These are phyloP conservation scores for Cyanoramphus novaezelandiae DNA, from an alignment of 2,113 vertebrate species.

Conservation along the genomic window DNA sequence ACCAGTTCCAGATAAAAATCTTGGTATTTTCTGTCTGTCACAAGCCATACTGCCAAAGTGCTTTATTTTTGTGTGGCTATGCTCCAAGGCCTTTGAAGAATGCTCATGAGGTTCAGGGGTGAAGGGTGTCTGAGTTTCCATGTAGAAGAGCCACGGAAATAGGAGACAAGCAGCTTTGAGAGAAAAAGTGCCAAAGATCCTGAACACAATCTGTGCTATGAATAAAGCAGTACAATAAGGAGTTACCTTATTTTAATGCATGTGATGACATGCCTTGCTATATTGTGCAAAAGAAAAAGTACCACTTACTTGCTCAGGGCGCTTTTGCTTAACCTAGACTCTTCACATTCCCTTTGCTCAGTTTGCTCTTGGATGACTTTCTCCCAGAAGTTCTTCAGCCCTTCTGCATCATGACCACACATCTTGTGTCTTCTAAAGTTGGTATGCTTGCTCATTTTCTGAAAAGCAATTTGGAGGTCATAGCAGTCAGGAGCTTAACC, in stretches of 20 bases:
- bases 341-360: conserved; percentile 41
- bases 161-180: conserved; percentile 52
- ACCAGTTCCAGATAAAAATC: conserved; percentile 19
- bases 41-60: background rate
- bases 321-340: conserved; percentile 57
- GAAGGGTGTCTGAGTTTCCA: conserved; percentile 41
- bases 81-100: conserved; percentile 52
- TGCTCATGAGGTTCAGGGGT: conserved; percentile 25
- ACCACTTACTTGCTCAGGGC: conserved; percentile 67
- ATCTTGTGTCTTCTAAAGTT: background rate
- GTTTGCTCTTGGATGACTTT: conserved; percentile 57
- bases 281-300: background rate
- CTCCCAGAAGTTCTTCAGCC: conserved; percentile 69
- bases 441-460: conserved; percentile 55
- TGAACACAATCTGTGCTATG: conserved; percentile 55
- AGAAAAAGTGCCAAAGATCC: conserved; percentile 30
- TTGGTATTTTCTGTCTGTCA: background rate
- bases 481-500: background rate
- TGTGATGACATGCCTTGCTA: background rate
- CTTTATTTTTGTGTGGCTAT: conserved; percentile 33
- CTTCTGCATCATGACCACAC: conserved; percentile 18
- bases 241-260: conserved; percentile 37
- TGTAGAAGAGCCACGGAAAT: conserved; percentile 37
- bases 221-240: conserved; percentile 57
- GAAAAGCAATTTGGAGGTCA: conserved; percentile 33